Conservation (phyloP, 2,797 vertebrate species). For the Peromyscus eremicus region DNA sequence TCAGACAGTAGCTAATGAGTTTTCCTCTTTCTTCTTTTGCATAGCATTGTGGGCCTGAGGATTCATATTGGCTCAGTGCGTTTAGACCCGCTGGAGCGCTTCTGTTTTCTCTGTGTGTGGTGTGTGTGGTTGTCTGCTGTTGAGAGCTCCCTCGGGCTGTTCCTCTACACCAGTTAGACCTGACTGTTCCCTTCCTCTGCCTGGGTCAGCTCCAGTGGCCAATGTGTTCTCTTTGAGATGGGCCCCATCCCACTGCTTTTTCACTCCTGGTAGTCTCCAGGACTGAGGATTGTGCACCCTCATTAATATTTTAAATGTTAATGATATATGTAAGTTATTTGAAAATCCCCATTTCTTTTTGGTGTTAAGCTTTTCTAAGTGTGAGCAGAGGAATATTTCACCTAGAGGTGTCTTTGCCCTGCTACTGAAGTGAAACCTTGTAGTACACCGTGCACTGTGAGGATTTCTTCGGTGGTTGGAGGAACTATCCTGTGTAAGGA, state of each 20-base stretch:
- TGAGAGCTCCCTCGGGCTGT: background rate
- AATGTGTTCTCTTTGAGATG: background rate
- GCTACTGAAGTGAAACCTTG: background rate
- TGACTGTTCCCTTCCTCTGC: background rate
- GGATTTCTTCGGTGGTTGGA: background rate
- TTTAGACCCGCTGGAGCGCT: background rate
- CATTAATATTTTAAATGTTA: background rate
- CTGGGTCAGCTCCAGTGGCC: background rate
- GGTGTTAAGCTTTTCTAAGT: background rate
- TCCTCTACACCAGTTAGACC: background rate
- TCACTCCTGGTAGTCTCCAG: background rate
- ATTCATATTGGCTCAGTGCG: background rate
- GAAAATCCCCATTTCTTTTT: background rate
- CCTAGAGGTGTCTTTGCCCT: background rate
- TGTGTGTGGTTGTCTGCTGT: background rate
- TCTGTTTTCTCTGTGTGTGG: background rate
- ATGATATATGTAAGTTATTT: background rate
- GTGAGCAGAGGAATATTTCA: background rate
- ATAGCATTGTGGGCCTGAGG: no score
- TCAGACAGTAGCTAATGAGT: background rate
- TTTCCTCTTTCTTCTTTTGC: background rate
- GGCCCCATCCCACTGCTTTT: background rate
- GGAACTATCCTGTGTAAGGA: fast-evolving
- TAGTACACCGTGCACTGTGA: fast-evolving
- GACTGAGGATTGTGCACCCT: background rate